These are phyloP conservation scores for Psylliodes chrysocephalus DNA, from an alignment of 2,888 invertebrate species.

Conservation along the genomic window DNA sequence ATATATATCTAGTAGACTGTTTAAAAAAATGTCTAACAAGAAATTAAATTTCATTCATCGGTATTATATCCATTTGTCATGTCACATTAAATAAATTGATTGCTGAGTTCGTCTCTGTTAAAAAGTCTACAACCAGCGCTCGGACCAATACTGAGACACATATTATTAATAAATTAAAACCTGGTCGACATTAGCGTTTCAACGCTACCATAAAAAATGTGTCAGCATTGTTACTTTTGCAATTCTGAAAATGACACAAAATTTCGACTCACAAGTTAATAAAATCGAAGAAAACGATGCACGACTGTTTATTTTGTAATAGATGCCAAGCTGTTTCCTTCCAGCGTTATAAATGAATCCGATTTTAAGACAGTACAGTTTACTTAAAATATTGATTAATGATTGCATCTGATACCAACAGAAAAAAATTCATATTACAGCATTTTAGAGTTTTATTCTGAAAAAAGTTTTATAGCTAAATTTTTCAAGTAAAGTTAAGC, in stretches of 20 bases:
- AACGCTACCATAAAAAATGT: conserved; percentile 38
- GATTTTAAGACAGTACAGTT: conserved; percentile 1
- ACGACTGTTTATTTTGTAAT: conserved; percentile 28
- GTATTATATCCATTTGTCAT: no score
- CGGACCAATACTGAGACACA: conserved; percentile 39
- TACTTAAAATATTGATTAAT: conserved; percentile 10
- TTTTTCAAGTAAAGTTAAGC: no score
- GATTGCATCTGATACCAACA: neutral
- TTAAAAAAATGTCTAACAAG: no score
- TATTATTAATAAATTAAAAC: conserved; percentile 43
- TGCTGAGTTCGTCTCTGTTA: neutral
- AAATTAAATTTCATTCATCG: no score
- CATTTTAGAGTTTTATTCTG: no score
- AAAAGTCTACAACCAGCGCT: neutral
- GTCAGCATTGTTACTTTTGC: conserved; percentile 36
- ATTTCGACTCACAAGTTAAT: conserved; percentile 31
- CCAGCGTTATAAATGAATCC: conserved; percentile 8
- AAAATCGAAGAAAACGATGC: conserved; percentile 32
- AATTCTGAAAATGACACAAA: conserved; percentile 29
- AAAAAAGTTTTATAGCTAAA: no score
- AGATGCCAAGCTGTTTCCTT: conserved; percentile 19
- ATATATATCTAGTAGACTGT: no score
- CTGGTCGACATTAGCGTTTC: conserved; percentile 39
- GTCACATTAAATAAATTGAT: neutral
- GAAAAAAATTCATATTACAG: neutral